Base-by-base conservation (phyloP, 2,888 invertebrate genomes). In the Philhelius pedissequus region DNA sequence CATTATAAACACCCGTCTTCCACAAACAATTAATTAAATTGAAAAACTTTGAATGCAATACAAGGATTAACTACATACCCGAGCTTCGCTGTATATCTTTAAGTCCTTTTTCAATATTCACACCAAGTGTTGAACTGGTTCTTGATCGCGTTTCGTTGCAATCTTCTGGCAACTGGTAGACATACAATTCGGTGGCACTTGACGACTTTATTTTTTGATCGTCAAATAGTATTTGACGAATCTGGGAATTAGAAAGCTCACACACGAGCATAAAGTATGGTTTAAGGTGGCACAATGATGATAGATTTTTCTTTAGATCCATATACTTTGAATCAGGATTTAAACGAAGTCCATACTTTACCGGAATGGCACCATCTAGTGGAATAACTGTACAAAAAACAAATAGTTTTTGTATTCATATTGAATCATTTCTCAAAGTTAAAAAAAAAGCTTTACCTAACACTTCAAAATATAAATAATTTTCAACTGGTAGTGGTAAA, bases 401-500 rank as follows among this genome's bases (percentile, higher is more conserved):
- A 40, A n/a, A 13, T 58, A 64, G 3, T 15, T 15, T 38, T 6
- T 4, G 1, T 22, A 38, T 22, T 3, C 5, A 22, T 38, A 6
- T 62, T 40, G 0, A 22, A 48, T 27, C 7, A 40, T 35, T 43
- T 9, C 13, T 13, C 52, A 56, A 35, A 7, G 38, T 32, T 54
- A 22, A 73, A 7, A 13, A 0, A 6, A 4, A 38, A 1, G 88
- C 92, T 88, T n/a, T 87, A 96, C 96, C 96, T 88, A 95, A 93
- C 70, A 96, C 93, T 90, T 96, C 96, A 87, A 95, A 93, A 86
- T 96, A 94, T 60, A 96, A 94, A 88, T 94, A 96, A 90, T 95
- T 95, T 92, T 98, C 98, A 94, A 98, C 96, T 22, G 98, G 98
- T 88, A 98, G 93, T 76, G 98, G 98, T 88, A 98, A 92, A 86